A percentile compares a stretch with the other conserved stretches of the same genome.
Evolutionary conservation across 2,113 vertebrate species (phyloP).

Genomic region (Charadrius vociferus): DNA sequence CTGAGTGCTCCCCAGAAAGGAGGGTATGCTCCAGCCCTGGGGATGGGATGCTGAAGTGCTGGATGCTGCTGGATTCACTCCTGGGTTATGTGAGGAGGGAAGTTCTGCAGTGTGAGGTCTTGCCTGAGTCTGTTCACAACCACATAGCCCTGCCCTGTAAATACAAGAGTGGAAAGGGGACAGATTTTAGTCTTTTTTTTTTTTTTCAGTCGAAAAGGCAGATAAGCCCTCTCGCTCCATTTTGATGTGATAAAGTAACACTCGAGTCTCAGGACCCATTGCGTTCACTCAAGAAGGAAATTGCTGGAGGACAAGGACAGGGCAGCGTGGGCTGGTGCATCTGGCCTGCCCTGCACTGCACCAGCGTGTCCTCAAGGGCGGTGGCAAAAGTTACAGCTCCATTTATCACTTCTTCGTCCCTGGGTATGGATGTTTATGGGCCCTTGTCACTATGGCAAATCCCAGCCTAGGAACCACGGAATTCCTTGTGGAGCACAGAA

Average conservation of each 20-base stretch:
- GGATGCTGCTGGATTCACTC: neutral
- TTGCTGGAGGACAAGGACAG: fast-evolving
- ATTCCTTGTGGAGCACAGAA: neutral
- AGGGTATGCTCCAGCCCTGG: neutral
- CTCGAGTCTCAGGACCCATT: neutral
- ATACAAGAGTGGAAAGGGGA: neutral
- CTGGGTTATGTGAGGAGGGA: neutral
- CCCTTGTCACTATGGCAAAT: neutral
- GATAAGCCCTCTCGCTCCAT: fast-evolving
- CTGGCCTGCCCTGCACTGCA: neutral
- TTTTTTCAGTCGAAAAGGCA: neutral
- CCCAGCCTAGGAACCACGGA: neutral
- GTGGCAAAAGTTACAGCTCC: neutral
- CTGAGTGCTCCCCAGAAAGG: neutral
- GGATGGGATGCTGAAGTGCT: neutral
- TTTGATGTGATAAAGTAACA: neutral
- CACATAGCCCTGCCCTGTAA: neutral
- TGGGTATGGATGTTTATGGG: neutral
- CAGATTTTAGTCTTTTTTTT: neutral
- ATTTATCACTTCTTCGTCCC: neutral
- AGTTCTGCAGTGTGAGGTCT: neutral
- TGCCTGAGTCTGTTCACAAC: neutral
- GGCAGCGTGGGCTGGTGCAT: neutral
- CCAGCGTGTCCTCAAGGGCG: neutral
- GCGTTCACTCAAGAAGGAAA: neutral